These are phyloP conservation scores for Cotesia typhae DNA, from an alignment of 1,140 invertebrate species.

Conservation along the genomic window DNA sequence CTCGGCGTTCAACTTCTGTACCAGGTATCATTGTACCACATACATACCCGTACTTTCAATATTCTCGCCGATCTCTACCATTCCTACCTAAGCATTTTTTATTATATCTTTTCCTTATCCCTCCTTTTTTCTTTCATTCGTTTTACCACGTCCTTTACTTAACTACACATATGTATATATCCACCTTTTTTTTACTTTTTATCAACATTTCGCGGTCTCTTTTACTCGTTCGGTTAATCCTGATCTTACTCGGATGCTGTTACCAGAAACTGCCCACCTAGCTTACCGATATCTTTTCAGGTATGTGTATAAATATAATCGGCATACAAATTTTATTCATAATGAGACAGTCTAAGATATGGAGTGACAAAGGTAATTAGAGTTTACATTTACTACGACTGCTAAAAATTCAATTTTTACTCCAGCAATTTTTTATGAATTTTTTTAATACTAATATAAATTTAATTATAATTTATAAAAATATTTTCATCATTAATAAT, in stretches of 20 bases:
- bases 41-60: no score
- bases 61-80: no score
- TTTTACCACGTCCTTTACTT: no score
- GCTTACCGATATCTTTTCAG: neutral
- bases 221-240: slow-evolving; percentile 49
- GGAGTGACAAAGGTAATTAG: neutral
- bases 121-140: no score
- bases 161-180: neutral
- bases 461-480: no score
- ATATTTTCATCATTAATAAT: no score
- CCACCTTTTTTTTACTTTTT: slow-evolving; percentile 19
- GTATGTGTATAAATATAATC: neutral
- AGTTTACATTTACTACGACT: neutral
- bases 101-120: no score
- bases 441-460: no score
- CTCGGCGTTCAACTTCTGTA: neutral
- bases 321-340: slow-evolving; percentile 41
- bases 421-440: no score
- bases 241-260: slow-evolving; percentile 50
- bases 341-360: slow-evolving; percentile 50
- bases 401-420: neutral
- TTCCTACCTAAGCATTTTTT: no score
- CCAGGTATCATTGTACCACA: no score
- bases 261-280: slow-evolving; percentile 62
- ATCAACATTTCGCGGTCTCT: slow-evolving; percentile 38